Evolutionary conservation across 30 jellyfish, hydroid and myxozoan genomes (phyloP), one percentile per base, ranked within the genome.

Genomic region (Aurelia coerulea): DNA sequence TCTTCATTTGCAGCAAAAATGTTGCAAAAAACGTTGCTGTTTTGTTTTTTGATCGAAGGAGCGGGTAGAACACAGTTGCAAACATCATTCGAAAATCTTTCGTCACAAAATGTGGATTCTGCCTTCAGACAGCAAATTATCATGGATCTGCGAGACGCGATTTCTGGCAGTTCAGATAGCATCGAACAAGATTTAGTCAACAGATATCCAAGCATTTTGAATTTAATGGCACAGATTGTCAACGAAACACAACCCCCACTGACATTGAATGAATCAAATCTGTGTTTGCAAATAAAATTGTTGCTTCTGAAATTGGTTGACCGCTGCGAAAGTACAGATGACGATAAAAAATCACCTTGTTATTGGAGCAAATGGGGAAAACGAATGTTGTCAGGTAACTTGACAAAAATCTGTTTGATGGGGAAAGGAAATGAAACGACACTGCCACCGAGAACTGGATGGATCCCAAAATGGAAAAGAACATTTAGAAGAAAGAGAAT

Each of bases 161-260:
- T 75, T 10, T 52, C 59, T 56, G 86, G 62, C 39, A 75, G 63
- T 54, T 12, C 58, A 10, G 74, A 58, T 3, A 34, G 12, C 3
- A 37, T 56, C 34, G 81, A 80, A 23, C 42, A 9, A 29, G 76
- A 46, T 18, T 14, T 80, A 19, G 31, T 70, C 42, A 3, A 7
- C 23, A 80, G 90, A 11, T 80, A 80, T 63, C 90, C 90, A 41
- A 58, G n/a, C 7, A 14, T 80, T 62, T 54, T 80, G 11, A 50
- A 29, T 63, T 32, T 80, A 13, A 70, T 82, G 68, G 50, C 62
- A 10, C 54, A 31, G 73, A 18, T 80, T 29, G 31, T 51, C 1
- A 80, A 67, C 3, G 51, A 19, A 42, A 15, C 62, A 15, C 54
- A 42, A 17, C 33, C 42, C 18, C 32, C 86, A 56, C 15, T 18